Percentiles rank a stretch among this genome's conserved stretches.
Conservation (phyloP, 2,888 invertebrate species). For the Hylaea fasciaria region DNA sequence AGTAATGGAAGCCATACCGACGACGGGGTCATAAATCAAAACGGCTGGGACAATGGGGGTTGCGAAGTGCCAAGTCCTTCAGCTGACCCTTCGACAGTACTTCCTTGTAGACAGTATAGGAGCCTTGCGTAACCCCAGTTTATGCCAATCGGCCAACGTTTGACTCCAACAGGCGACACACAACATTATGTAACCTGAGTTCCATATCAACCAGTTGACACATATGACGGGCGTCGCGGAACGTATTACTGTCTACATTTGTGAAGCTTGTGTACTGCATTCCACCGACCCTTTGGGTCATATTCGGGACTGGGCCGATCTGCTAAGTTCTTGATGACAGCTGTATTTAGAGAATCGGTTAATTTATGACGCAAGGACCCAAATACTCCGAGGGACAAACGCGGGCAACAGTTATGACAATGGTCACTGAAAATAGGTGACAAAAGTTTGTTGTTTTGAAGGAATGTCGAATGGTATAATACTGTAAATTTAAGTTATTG, state of each 20-base stretch:
- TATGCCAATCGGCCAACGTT: neutral
- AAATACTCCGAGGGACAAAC: constrained; percentile 9
- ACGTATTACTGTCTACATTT: neutral
- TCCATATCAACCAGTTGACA: too few relatives aligned
- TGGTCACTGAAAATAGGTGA: constrained; percentile 20
- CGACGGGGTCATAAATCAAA: constrained; percentile 43
- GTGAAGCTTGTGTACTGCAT: constrained; percentile 2
- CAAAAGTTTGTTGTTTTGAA: constrained; percentile 1
- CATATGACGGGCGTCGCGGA: too few relatives aligned
- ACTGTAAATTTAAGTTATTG: too few relatives aligned
- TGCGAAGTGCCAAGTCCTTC: constrained; percentile 32
- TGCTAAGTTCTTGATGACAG: constrained; percentile 44
- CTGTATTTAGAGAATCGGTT: constrained; percentile 42
- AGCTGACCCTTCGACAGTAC: constrained; percentile 14
- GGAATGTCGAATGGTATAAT: neutral
- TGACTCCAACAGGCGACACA: too few relatives aligned
- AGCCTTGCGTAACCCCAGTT: neutral
- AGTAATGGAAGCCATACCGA: constrained; percentile 36
- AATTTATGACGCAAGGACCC: constrained; percentile 35
- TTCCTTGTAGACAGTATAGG: constrained; percentile 2
- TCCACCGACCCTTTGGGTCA: constrained; percentile 34
- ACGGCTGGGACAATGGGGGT: constrained; percentile 38
- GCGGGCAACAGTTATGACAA: constrained; percentile 15
- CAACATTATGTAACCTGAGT: too few relatives aligned
- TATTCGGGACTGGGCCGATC: constrained; percentile 35